Base-by-base conservation (phyloP, 1,140 invertebrate genomes). In the Eupeodes corollae region DNA sequence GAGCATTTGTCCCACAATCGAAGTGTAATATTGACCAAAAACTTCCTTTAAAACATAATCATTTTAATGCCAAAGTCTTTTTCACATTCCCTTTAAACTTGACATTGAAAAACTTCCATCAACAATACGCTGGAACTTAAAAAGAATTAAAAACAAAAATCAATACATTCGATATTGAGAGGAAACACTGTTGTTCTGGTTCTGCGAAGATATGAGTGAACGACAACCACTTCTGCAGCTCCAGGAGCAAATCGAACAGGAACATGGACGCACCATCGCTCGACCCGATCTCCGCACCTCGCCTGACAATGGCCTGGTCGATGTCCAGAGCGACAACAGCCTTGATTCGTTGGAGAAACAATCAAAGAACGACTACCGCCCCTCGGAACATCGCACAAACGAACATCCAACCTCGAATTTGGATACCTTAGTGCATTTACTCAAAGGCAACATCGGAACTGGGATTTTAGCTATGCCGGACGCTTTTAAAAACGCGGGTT, bases 391-490 rank as follows among this genome's bases (percentile, higher is more conserved):
- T 56, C 68, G 83, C 54, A 75, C 77, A 42, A 58, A 86, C 50
- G 81, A 84, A 58, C 77, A 84, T 68, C 83, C 83, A 2, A 86
- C 83, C 10, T 84, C 83, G n/a, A 88, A 86, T 69, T 76, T 82
- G 42, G 84, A 88, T 56, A 87, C 86, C 1, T 73, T 87, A 63
- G 79, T 88, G 42, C 84, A 88, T 72, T 69, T 88, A 48, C 67
- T 88, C 10, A 88, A 88, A 71, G 84, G 84, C 16, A 88, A 88
- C 61, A 83, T 89, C 56, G 87, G 87, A 12, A 89, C 87, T 10
- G 88, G 88, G 3, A 86, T 88, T 50, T 61, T 88, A 52, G 83
- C 84, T 41, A 89, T 91, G 85, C 86, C 88, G 37, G 80, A 88
- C 71, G 88, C 86, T 37, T 84, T 91, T 57, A 79, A 78, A 70